A percentile compares a stretch with the other conserved stretches of the same genome.
phyloP scores from a whole-genome alignment of 2,113 vertebrate species.

The Myocastor coypus region DNA sequence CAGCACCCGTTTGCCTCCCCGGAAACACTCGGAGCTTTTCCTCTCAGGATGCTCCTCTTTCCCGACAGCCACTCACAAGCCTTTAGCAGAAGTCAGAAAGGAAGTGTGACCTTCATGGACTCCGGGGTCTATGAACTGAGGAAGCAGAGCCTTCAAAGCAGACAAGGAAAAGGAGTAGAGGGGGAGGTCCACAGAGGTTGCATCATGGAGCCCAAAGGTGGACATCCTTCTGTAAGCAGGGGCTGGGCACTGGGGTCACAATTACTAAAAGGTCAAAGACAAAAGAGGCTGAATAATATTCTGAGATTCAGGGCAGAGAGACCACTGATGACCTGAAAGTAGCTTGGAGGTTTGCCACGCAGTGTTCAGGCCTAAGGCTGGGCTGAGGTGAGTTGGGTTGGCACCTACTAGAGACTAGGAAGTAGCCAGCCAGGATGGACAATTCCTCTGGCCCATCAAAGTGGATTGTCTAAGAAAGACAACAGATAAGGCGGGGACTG shows the following conservation, averaged over 20 bases:
- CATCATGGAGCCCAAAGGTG: too few species aligned
- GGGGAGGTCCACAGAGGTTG: too few species aligned
- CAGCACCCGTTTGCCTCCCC: not conserved
- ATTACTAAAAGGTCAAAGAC: not conserved
- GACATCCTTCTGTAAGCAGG: not conserved
- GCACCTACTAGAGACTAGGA: rapidly evolving
- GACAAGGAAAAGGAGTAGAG: rapidly evolving
- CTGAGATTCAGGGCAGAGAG: not conserved
- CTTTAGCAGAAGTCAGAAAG: not conserved
- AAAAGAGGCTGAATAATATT: rapidly evolving
- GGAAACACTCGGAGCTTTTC: not conserved
- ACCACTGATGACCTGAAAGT: not conserved
- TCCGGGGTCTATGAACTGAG: too few species aligned
- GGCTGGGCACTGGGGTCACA: rapidly evolving
- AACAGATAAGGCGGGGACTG: not conserved
- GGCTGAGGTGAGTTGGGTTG: rapidly evolving
- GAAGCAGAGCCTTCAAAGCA: not conserved
- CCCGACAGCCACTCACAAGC: not conserved
- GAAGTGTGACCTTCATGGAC: not conserved
- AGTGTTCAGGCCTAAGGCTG: not conserved
- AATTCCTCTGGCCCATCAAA: not conserved
- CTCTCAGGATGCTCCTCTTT: not conserved
- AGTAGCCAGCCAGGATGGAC: not conserved
- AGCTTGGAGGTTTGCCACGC: not conserved
- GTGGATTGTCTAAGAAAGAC: not conserved